phyloP scores from a whole-genome alignment of 2,888 invertebrate species.

The Ophioninae sp. region DNA sequence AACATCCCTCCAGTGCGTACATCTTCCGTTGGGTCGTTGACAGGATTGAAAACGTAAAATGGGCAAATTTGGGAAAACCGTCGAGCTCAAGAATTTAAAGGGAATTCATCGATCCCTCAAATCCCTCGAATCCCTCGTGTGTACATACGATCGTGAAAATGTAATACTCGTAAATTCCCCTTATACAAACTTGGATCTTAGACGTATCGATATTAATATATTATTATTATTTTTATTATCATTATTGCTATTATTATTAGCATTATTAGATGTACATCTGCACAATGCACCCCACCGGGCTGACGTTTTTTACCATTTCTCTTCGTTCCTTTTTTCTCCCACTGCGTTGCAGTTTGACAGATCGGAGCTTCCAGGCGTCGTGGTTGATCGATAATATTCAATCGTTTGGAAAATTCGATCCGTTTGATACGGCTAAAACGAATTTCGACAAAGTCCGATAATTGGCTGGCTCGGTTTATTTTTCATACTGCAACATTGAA shows the following conservation, averaged over 20 bases:
- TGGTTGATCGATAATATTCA: neutral
- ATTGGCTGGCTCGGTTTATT: neutral
- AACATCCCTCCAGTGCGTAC: slow-evolving; percentile 61
- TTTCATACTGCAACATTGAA: slow-evolving; percentile 26
- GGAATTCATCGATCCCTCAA: slow-evolving; percentile 12
- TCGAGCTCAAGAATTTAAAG: slow-evolving; percentile 42
- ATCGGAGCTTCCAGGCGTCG: neutral
- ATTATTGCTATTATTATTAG: slow-evolving; percentile 14
- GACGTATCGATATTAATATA: slow-evolving; percentile 22
- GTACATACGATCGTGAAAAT: slow-evolving; percentile 50
- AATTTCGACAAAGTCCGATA: neutral
- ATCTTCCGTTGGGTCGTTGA: slow-evolving; percentile 37
- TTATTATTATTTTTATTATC: slow-evolving; percentile 16
- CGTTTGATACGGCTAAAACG: neutral
- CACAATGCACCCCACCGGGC: slow-evolving; percentile 9
- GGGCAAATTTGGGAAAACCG: slow-evolving; percentile 3
- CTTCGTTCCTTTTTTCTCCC: neutral
- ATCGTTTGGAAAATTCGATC: neutral
- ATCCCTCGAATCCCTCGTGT: slow-evolving; percentile 32
- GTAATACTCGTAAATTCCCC: slow-evolving; percentile 37
- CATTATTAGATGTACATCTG: slow-evolving; percentile 3
- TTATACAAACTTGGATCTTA: slow-evolving; percentile 28
- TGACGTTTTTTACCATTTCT: slow-evolving; percentile 8
- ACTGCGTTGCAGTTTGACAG: neutral
- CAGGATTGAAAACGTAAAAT: slow-evolving; percentile 22